Evolutionary conservation across 1,140 invertebrate species (phyloP).

Genomic region (Euglossa dilemma): DNA sequence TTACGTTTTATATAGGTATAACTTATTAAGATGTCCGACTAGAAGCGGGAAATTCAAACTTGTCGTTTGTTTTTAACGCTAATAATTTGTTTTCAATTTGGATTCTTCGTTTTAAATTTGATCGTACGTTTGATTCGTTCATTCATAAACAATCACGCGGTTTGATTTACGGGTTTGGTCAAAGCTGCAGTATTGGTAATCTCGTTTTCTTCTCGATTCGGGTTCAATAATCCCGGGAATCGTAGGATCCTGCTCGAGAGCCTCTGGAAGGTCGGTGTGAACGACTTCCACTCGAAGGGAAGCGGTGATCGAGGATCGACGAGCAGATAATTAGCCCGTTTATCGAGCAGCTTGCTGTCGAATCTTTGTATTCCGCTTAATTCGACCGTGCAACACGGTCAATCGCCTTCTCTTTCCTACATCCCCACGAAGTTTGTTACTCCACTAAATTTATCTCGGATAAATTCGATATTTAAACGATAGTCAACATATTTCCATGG

Average conservation of each 20-base stretch:
- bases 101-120: neutral
- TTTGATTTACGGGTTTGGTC: neutral
- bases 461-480: neutral
- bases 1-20: too few relatives aligned
- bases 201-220: neutral
- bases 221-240: slow-evolving; percentile 6
- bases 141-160: neutral
- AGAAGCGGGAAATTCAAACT: neutral
- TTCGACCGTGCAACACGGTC: neutral
- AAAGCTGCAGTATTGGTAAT: neutral
- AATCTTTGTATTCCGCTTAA: neutral
- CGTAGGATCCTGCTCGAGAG: neutral
- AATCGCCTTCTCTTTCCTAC: neutral
- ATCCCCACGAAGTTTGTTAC: neutral
- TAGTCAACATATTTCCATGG: neutral
- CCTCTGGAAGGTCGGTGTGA: slow-evolving; percentile 1
- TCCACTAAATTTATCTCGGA: neutral
- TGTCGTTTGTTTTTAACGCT: neutral
- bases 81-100: neutral
- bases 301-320: slow-evolving; percentile 14
- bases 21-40: neutral
- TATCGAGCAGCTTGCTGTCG: neutral
- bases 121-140: neutral
- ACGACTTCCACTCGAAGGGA: slow-evolving; percentile 13
- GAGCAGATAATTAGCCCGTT: slow-evolving; percentile 10